These are phyloP conservation scores for Drosophila micromelanica DNA, from an alignment of 1,140 invertebrate genomes.

Conservation along the genomic window DNA sequence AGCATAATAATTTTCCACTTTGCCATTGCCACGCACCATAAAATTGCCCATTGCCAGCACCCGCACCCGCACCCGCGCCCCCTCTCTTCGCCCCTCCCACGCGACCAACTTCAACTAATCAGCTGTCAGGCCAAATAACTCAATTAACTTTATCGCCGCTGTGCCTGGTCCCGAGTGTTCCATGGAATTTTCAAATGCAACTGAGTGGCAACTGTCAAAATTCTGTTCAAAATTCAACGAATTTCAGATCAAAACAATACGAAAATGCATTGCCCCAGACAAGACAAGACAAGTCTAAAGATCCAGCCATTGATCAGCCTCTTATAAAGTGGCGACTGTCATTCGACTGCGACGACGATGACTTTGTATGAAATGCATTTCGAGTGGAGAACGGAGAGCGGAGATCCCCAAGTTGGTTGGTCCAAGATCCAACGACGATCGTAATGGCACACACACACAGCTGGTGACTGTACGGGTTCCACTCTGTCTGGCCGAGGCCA, in stretches of 20 bases:
- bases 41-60: constrained; percentile 39
- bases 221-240: constrained; percentile 76
- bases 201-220: constrained; percentile 77
- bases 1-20: constrained; percentile 79
- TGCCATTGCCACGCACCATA: constrained; percentile 51
- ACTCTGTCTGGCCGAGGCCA: constrained; percentile 71
- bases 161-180: constrained; percentile 40
- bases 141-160: constrained; percentile 74
- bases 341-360: constrained; percentile 65
- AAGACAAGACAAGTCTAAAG: constrained; percentile 66
- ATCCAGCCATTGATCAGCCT: constrained; percentile 69
- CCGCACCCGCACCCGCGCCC: not conserved
- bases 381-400: constrained; percentile 44
- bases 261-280: constrained; percentile 72
- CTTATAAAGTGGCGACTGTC: constrained; percentile 81
- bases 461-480: constrained; percentile 68
- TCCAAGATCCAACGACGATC: constrained; percentile 13
- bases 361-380: constrained; percentile 76
- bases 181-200: constrained; percentile 70
- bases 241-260: constrained; percentile 80
- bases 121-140: constrained; percentile 77
- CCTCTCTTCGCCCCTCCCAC: not conserved
- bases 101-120: constrained; percentile 67
- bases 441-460: constrained; percentile 46
- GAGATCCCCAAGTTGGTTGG: constrained; percentile 12